These are phyloP conservation scores for Euura saliciscinereae DNA, from an alignment of 1,140 invertebrate genomes.

Conservation along the genomic window DNA sequence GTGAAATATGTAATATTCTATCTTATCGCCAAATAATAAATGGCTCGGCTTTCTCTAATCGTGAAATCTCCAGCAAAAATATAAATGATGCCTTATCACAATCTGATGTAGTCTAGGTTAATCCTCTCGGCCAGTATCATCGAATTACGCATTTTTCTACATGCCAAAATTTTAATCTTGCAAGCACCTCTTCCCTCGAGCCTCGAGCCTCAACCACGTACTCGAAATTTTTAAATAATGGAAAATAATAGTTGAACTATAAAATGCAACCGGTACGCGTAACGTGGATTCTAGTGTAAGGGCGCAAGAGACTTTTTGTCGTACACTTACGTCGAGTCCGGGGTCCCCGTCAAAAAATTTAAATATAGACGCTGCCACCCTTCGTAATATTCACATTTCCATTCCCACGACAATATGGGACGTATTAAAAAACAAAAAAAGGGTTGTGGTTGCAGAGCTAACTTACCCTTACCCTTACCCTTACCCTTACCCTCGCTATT, in stretches of 20 bases:
- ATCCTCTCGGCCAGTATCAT: neutral
- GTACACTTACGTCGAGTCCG: neutral
- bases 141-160: neutral
- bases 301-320: neutral
- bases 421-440: slow-evolving; percentile 45
- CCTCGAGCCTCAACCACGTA: no score
- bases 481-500: slow-evolving; percentile 17
- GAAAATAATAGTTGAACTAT: no score
- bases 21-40: slow-evolving; percentile 35
- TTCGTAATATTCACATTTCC: slow-evolving; percentile 25
- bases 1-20: slow-evolving; percentile 25
- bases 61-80: slow-evolving; percentile 29
- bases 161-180: no score
- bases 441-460: slow-evolving; percentile 29
- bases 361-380: slow-evolving; percentile 12
- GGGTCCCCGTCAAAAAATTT: slow-evolving; percentile 1
- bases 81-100: neutral
- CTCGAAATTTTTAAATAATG: no score
- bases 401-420: slow-evolving; percentile 51
- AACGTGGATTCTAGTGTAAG: neutral
- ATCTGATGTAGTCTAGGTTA: slow-evolving; percentile 2
- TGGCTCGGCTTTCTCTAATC: slow-evolving; percentile 30
- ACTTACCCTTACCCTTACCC: slow-evolving; percentile 9
- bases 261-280: no score
- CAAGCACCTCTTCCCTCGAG: no score